Evolutionary conservation across 2,797 vertebrate genomes (phyloP).

Genomic region (Phataginus tetradactyla): DNA sequence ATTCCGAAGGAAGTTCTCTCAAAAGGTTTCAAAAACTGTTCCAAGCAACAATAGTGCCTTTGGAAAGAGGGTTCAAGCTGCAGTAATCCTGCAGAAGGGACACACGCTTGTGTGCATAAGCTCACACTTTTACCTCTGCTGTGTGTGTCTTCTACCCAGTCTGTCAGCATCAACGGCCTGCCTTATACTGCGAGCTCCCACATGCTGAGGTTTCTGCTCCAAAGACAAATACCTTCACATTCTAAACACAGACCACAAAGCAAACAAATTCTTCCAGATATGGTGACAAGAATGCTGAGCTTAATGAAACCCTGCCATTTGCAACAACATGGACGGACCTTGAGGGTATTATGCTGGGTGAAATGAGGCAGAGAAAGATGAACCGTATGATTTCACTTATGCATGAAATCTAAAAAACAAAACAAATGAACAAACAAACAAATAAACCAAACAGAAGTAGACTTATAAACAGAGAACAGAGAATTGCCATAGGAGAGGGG

Average conservation of each 20-base stretch:
- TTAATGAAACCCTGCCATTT: background rate
- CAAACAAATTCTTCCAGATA: background rate
- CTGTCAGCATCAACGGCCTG: accelerated
- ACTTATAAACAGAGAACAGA: no score
- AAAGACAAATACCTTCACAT: background rate
- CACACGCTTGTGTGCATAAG: accelerated
- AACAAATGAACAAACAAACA: no score
- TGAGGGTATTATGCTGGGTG: no score
- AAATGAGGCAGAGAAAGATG: no score
- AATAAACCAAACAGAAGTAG: no score
- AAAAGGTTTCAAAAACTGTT: background rate
- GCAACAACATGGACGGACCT: no score
- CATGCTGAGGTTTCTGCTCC: background rate
- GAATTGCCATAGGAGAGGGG: no score
- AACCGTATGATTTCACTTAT: no score
- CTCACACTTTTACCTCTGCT: background rate
- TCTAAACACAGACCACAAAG: background rate
- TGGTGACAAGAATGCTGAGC: background rate
- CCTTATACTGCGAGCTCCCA: background rate
- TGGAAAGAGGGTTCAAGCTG: background rate
- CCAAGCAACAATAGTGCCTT: background rate
- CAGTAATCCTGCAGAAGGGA: background rate
- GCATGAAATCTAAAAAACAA: no score
- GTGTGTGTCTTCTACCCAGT: no score
- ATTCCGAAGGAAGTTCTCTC: background rate